These are phyloP conservation scores for Malurus splendens DNA, from an alignment of 2,797 vertebrate species.

Conservation along the genomic window DNA sequence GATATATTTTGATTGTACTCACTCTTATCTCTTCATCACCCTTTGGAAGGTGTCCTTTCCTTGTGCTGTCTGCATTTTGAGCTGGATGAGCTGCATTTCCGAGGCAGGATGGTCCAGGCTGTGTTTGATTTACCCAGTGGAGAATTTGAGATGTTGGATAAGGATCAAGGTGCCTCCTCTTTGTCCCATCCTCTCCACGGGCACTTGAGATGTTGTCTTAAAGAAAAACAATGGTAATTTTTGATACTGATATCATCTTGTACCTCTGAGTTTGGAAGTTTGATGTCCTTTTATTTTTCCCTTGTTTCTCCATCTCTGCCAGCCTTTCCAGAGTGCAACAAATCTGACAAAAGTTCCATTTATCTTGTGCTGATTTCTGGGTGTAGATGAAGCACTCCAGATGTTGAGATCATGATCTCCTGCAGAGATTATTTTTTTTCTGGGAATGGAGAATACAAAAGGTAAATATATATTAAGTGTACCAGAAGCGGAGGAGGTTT, in stretches of 20 bases:
- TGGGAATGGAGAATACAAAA: background rate
- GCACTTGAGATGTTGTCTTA: background rate
- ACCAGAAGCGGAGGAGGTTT: background rate
- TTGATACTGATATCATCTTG: background rate
- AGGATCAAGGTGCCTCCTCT: background rate
- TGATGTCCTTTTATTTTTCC: background rate
- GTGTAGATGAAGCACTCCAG: background rate
- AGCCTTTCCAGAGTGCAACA: rapidly evolving
- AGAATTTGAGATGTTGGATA: background rate
- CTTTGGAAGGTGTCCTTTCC: background rate
- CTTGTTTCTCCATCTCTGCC: background rate
- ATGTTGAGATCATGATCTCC: background rate
- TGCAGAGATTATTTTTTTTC: background rate
- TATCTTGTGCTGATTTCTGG: background rate
- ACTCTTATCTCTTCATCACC: background rate
- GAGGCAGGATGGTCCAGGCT: background rate
- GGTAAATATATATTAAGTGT: background rate
- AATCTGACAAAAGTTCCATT: background rate
- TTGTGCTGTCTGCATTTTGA: background rate
- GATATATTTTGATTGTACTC: background rate
- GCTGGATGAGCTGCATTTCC: background rate
- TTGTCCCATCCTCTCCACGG: background rate
- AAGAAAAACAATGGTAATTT: background rate
- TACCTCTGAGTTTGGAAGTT: background rate
- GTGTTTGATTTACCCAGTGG: background rate